Evolutionary conservation across 2,113 vertebrate species (phyloP).

Genomic region (Junco hyemalis): DNA sequence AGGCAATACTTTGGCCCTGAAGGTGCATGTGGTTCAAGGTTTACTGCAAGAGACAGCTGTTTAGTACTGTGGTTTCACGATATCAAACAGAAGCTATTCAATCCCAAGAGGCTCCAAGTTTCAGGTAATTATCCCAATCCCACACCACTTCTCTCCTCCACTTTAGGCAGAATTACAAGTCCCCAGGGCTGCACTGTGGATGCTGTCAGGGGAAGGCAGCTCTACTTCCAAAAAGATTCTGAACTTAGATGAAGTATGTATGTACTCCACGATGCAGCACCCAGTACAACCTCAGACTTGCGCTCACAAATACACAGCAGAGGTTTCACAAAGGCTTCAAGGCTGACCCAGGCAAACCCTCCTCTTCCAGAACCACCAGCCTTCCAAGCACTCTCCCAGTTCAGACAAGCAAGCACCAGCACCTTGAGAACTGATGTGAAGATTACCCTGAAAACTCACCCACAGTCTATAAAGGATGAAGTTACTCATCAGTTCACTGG

Average conservation of each 20-base stretch:
- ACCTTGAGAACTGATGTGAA: neutral
- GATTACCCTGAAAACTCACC: neutral
- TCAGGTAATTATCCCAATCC: neutral
- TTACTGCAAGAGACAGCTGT: neutral
- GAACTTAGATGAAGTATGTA: neutral
- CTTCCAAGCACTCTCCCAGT: neutral
- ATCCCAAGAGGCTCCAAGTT: neutral
- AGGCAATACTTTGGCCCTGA: neutral
- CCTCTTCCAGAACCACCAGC: neutral
- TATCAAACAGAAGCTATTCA: neutral
- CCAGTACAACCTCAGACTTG: rapidly evolving
- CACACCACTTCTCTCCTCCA: neutral
- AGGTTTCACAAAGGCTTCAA: neutral
- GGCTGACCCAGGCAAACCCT: neutral
- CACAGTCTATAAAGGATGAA: rapidly evolving
- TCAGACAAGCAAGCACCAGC: neutral
- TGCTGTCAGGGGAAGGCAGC: neutral
- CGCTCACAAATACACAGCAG: rapidly evolving
- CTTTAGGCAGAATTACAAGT: neutral
- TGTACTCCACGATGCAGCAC: neutral
- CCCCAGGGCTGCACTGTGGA: neutral
- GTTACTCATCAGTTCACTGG: neutral
- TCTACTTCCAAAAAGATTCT: neutral
- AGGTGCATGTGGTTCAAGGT: neutral
- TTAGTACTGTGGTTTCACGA: neutral